Percentiles rank a stretch among this genome's conserved stretches.
Conservation (phyloP, 2,113 vertebrate species). For the Apteryx mantelli region DNA sequence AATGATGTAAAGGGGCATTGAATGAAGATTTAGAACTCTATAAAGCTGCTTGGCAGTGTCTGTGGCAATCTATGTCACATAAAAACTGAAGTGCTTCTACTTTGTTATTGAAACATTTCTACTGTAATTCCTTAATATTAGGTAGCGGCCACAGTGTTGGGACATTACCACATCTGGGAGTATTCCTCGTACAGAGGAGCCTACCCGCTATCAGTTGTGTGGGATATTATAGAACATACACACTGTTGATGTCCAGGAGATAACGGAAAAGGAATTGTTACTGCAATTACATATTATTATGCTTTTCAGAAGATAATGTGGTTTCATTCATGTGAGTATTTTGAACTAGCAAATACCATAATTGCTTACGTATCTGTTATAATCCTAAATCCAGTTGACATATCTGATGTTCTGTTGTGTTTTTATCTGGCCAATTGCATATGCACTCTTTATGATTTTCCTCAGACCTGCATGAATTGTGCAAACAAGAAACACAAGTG, state of each 20-base stretch:
- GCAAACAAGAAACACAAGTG: background rate
- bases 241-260: constrained; percentile 69
- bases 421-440: background rate
- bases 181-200: constrained; percentile 36
- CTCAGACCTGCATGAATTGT: background rate
- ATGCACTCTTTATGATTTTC: background rate
- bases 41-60: constrained; percentile 68
- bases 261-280: constrained; percentile 73
- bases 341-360: constrained; percentile 64
- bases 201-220: constrained; percentile 40
- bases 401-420: background rate
- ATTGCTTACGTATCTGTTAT: constrained; percentile 49
- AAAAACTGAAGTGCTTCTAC: constrained; percentile 67
- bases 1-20: constrained; percentile 65
- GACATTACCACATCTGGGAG: constrained; percentile 54
- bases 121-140: constrained; percentile 71
- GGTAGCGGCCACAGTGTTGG: constrained; percentile 40
- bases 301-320: constrained; percentile 68
- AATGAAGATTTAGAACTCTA: constrained; percentile 72
- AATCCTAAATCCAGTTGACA: constrained; percentile 39
- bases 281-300: constrained; percentile 70
- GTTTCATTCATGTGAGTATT: constrained; percentile 66
- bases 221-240: constrained; percentile 35
- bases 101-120: constrained; percentile 65
- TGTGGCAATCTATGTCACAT: constrained; percentile 65